Percentiles rank a stretch among this genome's conserved stretches.
Conservation (phyloP, 2,113 vertebrate genomes). For the Callorhinus ursinus region DNA sequence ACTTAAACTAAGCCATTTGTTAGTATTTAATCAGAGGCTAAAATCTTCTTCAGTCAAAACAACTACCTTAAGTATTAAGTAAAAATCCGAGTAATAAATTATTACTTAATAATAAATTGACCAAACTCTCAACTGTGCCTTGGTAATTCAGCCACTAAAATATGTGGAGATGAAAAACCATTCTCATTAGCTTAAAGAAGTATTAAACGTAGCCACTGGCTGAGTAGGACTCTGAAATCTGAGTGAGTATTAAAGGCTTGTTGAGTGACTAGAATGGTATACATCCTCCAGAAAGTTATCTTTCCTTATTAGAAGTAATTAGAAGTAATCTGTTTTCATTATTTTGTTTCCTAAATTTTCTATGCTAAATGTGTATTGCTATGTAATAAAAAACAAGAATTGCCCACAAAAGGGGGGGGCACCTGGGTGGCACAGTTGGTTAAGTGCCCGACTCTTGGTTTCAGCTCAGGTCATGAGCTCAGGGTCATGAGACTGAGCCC, state of each 20-base stretch:
- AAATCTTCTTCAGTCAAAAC: constrained; percentile 30
- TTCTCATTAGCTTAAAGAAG: neutral
- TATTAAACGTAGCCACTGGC: neutral
- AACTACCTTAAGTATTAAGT: constrained; percentile 2
- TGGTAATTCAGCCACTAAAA: constrained; percentile 42
- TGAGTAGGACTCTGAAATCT: constrained; percentile 31
- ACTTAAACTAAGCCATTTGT: neutral
- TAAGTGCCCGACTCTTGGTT: neutral
- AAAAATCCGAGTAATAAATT: neutral
- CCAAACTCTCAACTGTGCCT: constrained; percentile 5
- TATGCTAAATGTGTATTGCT: neutral
- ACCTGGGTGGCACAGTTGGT: neutral
- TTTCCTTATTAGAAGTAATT: constrained; percentile 23
- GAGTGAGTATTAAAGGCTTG: neutral
- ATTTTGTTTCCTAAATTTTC: constrained; percentile 45
- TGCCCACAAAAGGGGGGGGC: neutral
- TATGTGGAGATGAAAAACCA: neutral
- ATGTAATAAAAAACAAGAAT: constrained; percentile 39
- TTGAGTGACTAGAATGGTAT: neutral
- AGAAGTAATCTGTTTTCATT: constrained; percentile 6
- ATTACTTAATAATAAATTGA: constrained; percentile 30
- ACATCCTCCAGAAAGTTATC: neutral
- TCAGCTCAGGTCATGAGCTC: neutral
- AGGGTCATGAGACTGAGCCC: neutral
- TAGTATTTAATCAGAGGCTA: constrained; percentile 16